Evolutionary conservation across 2,888 invertebrate species (phyloP).

Genomic region (Luffia ferchaultella): DNA sequence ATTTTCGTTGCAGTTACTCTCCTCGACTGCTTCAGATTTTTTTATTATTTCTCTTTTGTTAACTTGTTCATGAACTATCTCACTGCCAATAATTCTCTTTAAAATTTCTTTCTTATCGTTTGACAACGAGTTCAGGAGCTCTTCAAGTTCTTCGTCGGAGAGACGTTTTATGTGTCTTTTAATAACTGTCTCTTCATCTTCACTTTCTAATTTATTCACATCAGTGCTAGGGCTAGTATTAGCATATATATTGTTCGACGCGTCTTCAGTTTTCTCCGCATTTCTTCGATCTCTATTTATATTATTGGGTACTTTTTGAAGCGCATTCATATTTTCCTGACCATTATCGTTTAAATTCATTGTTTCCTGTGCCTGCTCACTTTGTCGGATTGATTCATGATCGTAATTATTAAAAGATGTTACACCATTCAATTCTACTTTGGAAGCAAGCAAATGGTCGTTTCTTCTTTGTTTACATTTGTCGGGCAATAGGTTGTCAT

Average conservation of each 20-base stretch:
- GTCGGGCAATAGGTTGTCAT: not conserved
- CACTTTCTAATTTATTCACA: constrained; percentile 17
- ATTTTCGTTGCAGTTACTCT: constrained; percentile 37
- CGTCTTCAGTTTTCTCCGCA: constrained; percentile 13
- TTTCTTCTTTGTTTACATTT: not conserved
- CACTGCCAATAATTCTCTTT: constrained; percentile 40
- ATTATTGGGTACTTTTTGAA: constrained; percentile 3
- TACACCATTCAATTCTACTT: not conserved
- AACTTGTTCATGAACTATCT: constrained; percentile 21
- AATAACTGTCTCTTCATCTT: constrained; percentile 44
- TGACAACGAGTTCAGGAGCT: constrained; percentile 40
- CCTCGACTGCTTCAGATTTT: constrained; percentile 46
- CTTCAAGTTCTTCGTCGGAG: constrained; percentile 40
- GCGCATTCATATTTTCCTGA: constrained; percentile 21
- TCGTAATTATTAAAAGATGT: not conserved
- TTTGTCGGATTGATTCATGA: not conserved
- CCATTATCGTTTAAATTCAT: constrained; percentile 20
- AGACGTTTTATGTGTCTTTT: constrained; percentile 46
- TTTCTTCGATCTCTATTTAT: constrained; percentile 34
- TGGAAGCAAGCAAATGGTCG: not conserved
- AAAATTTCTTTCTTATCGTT: constrained; percentile 45
- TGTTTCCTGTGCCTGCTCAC: constrained; percentile 19
- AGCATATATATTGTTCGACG: not conserved
- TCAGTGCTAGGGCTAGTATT: not conserved
- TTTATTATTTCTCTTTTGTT: constrained; percentile 56